Conservation (phyloP, 2,113 vertebrate genomes). For the Oncorhynchus mykiss region DNA sequence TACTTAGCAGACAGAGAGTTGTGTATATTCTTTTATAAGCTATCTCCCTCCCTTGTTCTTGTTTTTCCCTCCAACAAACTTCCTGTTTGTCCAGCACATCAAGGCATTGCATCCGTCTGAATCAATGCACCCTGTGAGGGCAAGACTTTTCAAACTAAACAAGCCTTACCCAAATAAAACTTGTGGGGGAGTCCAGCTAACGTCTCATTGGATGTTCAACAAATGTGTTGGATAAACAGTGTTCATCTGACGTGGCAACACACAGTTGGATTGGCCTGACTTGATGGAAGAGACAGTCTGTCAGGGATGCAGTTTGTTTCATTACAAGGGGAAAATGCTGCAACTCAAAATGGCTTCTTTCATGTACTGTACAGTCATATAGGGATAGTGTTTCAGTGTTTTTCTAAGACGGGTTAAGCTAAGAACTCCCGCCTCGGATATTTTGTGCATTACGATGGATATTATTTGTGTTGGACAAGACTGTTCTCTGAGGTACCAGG, state of each 20-base stretch:
- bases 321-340: constrained; percentile 43
- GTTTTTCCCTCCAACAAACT: constrained; percentile 12
- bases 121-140: constrained; percentile 20
- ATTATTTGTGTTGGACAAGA: constrained; percentile 65
- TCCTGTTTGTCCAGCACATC: constrained; percentile 25
- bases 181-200: constrained; percentile 1
- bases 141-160: constrained; percentile 57
- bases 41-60: constrained; percentile 22
- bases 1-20: neutral
- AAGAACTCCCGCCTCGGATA: constrained; percentile 43
- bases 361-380: neutral
- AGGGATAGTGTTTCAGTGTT: constrained; percentile 39
- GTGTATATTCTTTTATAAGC: neutral
- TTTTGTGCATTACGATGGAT: constrained; percentile 49
- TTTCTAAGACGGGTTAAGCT: constrained; percentile 58
- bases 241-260: constrained; percentile 22
- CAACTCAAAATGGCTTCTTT: neutral
- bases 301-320: constrained; percentile 40
- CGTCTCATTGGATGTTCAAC: constrained; percentile 30
- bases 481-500: constrained; percentile 53
- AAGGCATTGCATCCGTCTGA: constrained; percentile 28
- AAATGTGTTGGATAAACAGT: constrained; percentile 57
- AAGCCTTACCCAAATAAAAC: constrained; percentile 35
- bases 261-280: constrained; percentile 15
- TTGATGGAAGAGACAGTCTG: constrained; percentile 24